Evolutionary conservation across 2,113 vertebrate genomes (phyloP).

Genomic region (Dipodomys spectabilis): DNA sequence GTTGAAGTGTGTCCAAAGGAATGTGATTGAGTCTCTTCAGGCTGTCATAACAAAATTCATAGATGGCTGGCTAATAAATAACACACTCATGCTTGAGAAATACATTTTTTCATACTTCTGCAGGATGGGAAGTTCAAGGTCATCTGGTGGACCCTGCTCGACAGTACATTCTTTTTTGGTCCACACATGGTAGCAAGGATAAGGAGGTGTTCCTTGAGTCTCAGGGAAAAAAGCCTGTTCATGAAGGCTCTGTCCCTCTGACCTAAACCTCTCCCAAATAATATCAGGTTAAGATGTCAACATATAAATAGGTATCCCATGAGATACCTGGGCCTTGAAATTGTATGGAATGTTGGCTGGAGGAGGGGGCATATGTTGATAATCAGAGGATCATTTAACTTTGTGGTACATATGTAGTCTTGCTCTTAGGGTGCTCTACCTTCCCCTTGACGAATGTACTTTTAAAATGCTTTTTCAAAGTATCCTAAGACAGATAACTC

Average conservation of each 20-base stretch:
- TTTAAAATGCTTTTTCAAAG: not conserved
- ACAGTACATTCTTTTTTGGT: not conserved
- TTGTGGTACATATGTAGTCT: not conserved
- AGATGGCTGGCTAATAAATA: not conserved
- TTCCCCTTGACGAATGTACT: not conserved
- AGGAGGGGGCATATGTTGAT: not conserved
- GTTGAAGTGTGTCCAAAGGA: not conserved
- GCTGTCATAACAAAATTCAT: not conserved
- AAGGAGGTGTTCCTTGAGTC: not conserved
- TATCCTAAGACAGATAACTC: not conserved
- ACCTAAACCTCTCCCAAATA: not conserved
- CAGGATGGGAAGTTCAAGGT: not conserved
- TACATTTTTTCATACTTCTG: not conserved
- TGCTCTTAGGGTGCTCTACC: not conserved
- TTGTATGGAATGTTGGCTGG: not conserved
- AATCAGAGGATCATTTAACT: not conserved
- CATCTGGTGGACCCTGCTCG: not conserved
- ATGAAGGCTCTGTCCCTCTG: not conserved
- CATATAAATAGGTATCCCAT: not conserved
- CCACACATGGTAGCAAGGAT: not conserved
- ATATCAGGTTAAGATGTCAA: not conserved
- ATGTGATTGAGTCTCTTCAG: not conserved
- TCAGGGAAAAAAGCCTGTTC: not conserved
- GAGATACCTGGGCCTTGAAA: not conserved
- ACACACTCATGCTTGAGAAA: not conserved